phyloP scores from a whole-genome alignment of 2,888 invertebrate species.

The Alloscopus bannaensis region DNA sequence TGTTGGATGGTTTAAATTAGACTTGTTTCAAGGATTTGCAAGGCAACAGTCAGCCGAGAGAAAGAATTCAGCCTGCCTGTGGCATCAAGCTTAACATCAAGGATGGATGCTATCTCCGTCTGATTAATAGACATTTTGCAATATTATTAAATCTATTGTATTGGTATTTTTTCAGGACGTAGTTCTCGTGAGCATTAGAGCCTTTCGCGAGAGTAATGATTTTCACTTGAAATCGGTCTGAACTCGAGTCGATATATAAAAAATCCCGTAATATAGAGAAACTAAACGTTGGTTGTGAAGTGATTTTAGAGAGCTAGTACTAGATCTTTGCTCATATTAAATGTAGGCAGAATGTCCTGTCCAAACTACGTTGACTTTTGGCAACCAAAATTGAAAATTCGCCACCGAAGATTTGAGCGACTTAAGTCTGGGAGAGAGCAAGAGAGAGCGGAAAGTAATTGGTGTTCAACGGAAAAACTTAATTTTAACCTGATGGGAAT shows the following conservation, averaged over 20 bases:
- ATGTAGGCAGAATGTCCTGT: no score
- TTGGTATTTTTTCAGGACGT: no score
- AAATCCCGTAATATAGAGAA: no score
- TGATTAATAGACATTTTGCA: slow-evolving; percentile 38
- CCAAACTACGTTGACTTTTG: no score
- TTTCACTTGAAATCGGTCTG: no score
- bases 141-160: no score
- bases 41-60: not conserved
- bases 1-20: slow-evolving; percentile 40
- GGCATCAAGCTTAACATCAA: slow-evolving; percentile 21
- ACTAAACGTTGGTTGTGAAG: no score
- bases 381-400: slow-evolving; percentile 43
- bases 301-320: no score
- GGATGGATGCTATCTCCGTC: slow-evolving; percentile 23
- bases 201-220: not conserved
- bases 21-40: slow-evolving; percentile 20
- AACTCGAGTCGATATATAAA: no score
- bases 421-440: slow-evolving; percentile 14
- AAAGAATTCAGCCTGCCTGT: slow-evolving; percentile 2
- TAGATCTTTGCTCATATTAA: no score
- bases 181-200: not conserved
- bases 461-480: slow-evolving; percentile 48
- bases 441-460: slow-evolving; percentile 29
- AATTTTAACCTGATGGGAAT: slow-evolving; percentile 56
- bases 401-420: slow-evolving; percentile 41